Percentiles rank a stretch among this genome's conserved stretches.
phyloP scores from a whole-genome alignment of 2,888 invertebrate genomes.

The Mesoligia furuncula region DNA sequence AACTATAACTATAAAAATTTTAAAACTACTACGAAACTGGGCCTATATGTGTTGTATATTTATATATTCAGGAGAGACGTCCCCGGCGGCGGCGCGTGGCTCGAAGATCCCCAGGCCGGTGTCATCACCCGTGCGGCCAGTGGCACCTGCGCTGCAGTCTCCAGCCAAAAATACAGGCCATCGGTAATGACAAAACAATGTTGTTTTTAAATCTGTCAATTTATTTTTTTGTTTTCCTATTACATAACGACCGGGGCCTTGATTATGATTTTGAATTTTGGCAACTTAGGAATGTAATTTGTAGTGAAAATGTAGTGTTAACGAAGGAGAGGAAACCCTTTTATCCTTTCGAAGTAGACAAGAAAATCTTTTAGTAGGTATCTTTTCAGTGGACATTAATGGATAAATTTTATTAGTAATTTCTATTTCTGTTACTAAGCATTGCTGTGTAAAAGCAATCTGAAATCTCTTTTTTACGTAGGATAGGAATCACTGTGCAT shows the following conservation, averaged over 20 bases:
- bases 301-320: background rate
- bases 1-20: no score
- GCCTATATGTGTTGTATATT: slow-evolving; percentile 18
- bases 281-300: background rate
- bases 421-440: background rate
- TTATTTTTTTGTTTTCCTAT: background rate
- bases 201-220: background rate
- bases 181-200: slow-evolving; percentile 73
- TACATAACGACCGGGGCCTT: background rate
- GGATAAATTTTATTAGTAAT: background rate
- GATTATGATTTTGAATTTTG: background rate
- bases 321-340: background rate
- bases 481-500: background rate
- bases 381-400: background rate
- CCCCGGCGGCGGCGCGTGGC: slow-evolving; percentile 88
- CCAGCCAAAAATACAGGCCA: slow-evolving; percentile 85
- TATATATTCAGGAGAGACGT: slow-evolving; percentile 82
- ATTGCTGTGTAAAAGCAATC: background rate
- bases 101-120: slow-evolving; percentile 94
- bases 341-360: background rate
- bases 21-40: background rate
- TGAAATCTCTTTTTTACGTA: background rate
- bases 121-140: slow-evolving; percentile 93
- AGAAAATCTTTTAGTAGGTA: background rate
- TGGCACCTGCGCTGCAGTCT: slow-evolving; percentile 82